These are phyloP conservation scores for Tupaia chinensis DNA, from an alignment of 2,113 vertebrate species.

Conservation along the genomic window DNA sequence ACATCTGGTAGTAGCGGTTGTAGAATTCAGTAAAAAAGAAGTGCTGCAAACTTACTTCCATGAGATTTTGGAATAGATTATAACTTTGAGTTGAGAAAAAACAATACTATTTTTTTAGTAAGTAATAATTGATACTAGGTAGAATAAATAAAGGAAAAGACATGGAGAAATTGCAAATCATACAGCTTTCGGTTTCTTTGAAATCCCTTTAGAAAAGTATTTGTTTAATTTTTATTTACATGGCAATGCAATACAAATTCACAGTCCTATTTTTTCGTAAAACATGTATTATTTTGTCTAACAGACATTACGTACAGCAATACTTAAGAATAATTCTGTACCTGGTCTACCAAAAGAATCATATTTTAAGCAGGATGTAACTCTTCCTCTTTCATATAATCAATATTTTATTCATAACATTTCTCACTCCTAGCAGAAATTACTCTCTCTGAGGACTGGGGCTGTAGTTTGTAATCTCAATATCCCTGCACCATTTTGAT, in stretches of 20 bases:
- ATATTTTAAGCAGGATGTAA: neutral
- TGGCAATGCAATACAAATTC: neutral
- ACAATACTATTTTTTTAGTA: neutral
- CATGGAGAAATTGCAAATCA: neutral
- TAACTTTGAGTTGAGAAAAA: conserved; percentile 22
- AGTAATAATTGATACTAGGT: neutral
- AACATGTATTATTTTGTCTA: neutral
- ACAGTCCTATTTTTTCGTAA: neutral
- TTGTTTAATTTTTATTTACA: neutral
- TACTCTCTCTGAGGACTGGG: neutral
- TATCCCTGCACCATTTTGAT: neutral
- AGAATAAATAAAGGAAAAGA: neutral
- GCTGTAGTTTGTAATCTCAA: neutral
- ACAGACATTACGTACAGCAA: neutral
- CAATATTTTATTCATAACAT: conserved; percentile 7
- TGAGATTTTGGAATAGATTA: conserved; percentile 4
- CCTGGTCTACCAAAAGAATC: neutral
- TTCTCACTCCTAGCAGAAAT: neutral
- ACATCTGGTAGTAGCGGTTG: neutral
- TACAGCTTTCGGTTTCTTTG: neutral
- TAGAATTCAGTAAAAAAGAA: neutral
- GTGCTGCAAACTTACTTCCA: neutral
- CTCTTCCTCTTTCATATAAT: neutral
- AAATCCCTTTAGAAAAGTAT: conserved; percentile 33
- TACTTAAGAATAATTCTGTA: neutral